These are phyloP conservation scores for Creontiades dilutus DNA, from an alignment of 2,888 invertebrate genomes.

Conservation along the genomic window DNA sequence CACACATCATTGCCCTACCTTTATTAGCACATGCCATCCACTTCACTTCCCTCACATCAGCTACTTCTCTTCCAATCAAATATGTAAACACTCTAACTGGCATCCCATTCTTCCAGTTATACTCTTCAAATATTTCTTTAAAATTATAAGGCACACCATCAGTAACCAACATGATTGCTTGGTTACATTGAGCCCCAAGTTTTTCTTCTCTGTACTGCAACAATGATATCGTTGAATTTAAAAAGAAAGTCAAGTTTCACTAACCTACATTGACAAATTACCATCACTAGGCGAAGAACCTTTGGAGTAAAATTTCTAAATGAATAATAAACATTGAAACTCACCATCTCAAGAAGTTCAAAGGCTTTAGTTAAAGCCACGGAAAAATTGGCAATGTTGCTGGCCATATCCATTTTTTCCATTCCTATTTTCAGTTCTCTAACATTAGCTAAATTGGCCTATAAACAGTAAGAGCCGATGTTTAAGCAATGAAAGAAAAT, in stretches of 20 bases:
- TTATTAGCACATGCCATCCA: constrained; percentile 99
- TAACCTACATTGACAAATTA: neutral
- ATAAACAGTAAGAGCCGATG: constrained; percentile 77
- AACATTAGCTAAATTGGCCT: constrained; percentile 92
- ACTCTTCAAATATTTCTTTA: constrained; percentile 93
- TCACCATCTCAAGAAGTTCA: constrained; percentile 83
- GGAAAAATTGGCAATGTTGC: constrained; percentile 96
- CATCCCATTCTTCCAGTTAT: constrained; percentile 87
- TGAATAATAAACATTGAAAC: constrained; percentile 45
- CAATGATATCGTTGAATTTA: neutral
- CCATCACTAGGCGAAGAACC: neutral
- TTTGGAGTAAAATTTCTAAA: neutral
- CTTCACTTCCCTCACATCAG: constrained; percentile 94
- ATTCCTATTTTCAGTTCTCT: constrained; percentile 90
- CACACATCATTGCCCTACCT: constrained; percentile 79
- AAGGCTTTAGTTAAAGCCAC: constrained; percentile 93
- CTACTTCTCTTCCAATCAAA: constrained; percentile 95
- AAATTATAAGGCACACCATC: constrained; percentile 98
- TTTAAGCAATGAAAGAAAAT: neutral
- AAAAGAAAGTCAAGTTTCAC: neutral
- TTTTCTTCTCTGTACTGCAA: constrained; percentile 75
- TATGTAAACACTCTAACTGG: constrained; percentile 98
- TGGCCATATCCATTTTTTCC: constrained; percentile 86
- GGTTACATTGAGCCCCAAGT: constrained; percentile 83
- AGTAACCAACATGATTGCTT: constrained; percentile 99